Conservation (phyloP, 1,140 invertebrate species). For the Myzus persicae region DNA sequence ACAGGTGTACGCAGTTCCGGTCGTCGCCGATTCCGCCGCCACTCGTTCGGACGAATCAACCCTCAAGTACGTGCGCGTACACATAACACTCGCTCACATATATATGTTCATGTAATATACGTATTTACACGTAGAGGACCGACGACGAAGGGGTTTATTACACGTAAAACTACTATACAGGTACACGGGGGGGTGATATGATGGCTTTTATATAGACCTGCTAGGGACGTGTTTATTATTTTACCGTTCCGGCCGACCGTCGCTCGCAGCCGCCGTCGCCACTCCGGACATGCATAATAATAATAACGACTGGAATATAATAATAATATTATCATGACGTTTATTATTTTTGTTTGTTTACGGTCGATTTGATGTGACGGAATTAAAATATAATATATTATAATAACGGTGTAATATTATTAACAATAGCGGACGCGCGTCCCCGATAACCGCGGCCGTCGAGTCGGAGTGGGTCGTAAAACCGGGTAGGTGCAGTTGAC, state of each 20-base stretch:
- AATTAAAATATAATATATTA: constrained; percentile 36
- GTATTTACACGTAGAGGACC: not conserved
- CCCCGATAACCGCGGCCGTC: not conserved
- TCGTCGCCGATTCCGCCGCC: too few species aligned
- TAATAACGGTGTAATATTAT: not conserved
- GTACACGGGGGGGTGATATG: not conserved
- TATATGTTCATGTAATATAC: not conserved
- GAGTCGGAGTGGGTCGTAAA: not conserved
- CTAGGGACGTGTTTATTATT: constrained; percentile 41
- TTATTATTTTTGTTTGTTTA: constrained; percentile 19
- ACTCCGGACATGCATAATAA: constrained; percentile 13
- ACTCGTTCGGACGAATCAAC: constrained; percentile 62
- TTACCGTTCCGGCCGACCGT: not conserved
- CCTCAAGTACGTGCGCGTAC: not conserved
- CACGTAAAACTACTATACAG: constrained; percentile 9
- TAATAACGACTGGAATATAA: constrained; percentile 18
- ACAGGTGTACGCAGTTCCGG: not conserved
- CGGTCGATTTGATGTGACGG: not conserved
- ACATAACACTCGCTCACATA: not conserved
- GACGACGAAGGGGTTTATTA: constrained; percentile 19
- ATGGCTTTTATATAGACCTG: constrained; percentile 9
- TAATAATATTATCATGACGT: not conserved
- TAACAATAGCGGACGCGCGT: not conserved
- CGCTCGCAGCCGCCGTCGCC: not conserved
- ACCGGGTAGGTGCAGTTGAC: not conserved